Conservation (phyloP, 2,113 vertebrate species). For the Equus quagga region DNA sequence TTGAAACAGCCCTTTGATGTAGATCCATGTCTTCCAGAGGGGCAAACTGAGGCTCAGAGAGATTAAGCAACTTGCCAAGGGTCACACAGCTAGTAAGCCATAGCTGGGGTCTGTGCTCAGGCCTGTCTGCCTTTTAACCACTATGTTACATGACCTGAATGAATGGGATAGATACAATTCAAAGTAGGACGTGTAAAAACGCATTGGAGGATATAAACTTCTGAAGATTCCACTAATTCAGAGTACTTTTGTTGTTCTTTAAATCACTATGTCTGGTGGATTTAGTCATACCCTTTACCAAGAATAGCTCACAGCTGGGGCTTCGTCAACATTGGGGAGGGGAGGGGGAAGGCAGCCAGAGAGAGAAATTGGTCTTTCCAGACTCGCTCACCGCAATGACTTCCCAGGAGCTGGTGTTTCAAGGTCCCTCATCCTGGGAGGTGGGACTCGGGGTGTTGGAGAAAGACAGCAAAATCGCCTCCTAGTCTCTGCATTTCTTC, state of each 20-base stretch:
- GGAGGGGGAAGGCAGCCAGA: not conserved
- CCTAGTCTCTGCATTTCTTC: not conserved
- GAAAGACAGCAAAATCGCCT: not conserved
- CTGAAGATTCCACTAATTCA: not conserved
- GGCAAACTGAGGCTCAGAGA: not conserved
- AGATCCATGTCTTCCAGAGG: not conserved
- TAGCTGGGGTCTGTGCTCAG: not conserved
- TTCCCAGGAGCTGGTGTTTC: not conserved
- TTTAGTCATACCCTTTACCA: not conserved
- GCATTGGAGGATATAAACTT: not conserved
- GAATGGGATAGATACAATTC: not conserved
- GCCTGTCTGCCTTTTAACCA: constrained; percentile 7
- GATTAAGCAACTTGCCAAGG: not conserved
- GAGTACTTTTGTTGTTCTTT: not conserved
- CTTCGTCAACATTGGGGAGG: not conserved
- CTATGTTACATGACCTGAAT: not conserved
- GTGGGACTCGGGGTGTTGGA: not conserved
- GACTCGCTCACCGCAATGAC: not conserved
- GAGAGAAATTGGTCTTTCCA: not conserved
- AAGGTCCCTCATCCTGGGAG: not conserved
- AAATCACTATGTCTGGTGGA: not conserved
- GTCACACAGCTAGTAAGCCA: not conserved
- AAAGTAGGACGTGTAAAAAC: not conserved
- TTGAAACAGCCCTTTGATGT: not conserved
- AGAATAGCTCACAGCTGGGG: not conserved